Conservation (phyloP, 2,113 vertebrate species). For the Ameiurus melas region DNA sequence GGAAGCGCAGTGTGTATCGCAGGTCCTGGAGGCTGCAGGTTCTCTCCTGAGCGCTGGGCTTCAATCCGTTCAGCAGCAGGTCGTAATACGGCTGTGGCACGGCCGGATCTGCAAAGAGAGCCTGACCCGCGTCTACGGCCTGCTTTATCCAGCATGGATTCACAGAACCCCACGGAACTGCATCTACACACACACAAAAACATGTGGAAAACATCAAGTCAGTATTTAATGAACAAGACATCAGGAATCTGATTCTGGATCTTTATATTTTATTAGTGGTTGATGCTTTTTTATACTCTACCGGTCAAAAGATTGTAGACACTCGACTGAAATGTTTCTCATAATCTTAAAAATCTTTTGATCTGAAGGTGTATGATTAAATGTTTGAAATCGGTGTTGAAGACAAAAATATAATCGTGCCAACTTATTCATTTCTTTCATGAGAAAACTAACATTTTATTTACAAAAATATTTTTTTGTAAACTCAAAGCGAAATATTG, state of each 20-base stretch:
- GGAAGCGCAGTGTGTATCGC: conserved; percentile 58
- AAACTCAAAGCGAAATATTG: too few species aligned
- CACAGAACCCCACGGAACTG: conserved; percentile 67
- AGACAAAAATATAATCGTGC: too few species aligned
- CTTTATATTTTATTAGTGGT: background rate
- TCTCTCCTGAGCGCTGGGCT: conserved; percentile 57
- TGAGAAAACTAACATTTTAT: too few species aligned
- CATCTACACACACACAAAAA: conserved; percentile 55
- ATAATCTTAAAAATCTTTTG: too few species aligned
- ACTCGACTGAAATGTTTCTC: too few species aligned
- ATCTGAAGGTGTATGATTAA: too few species aligned
- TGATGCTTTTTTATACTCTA: background rate
- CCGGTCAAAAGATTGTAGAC: too few species aligned
- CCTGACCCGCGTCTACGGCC: conserved; percentile 62
- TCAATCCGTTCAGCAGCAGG: conserved; percentile 63
- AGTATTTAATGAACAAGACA: background rate
- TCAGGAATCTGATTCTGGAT: background rate
- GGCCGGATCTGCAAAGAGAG: conserved; percentile 55
- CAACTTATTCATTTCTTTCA: too few species aligned
- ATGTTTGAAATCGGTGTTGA: too few species aligned
- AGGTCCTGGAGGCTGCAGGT: conserved; percentile 65
- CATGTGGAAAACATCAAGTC: background rate
- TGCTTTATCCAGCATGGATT: conserved; percentile 61
- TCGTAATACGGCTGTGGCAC: conserved; percentile 66
- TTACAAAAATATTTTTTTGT: too few species aligned